Conservation (phyloP, 2,797 vertebrate genomes). For the Discoglossus pictus region DNA sequence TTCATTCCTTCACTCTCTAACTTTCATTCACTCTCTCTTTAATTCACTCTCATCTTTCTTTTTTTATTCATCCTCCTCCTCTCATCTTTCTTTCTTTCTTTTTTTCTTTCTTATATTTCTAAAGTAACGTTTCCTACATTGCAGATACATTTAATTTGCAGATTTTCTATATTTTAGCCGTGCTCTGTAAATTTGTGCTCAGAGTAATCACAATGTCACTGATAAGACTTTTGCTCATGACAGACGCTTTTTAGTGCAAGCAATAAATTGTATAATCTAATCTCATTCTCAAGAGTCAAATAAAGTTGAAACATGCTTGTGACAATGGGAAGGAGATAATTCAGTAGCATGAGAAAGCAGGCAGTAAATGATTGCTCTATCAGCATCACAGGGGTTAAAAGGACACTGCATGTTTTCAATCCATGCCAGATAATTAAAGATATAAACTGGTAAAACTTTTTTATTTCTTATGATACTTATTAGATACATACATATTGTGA, state of each 20-base stretch:
- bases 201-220: constrained; percentile 36
- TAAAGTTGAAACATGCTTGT: constrained; percentile 41
- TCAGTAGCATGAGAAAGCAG: constrained; percentile 23
- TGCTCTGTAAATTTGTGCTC: background rate
- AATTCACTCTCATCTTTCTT: too few species aligned
- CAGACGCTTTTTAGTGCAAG: constrained; percentile 37
- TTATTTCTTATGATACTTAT: too few species aligned
- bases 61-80: too few species aligned
- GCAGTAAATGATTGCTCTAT: constrained; percentile 13
- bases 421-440: too few species aligned
- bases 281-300: constrained; percentile 46
- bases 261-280: constrained; percentile 47
- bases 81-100: too few species aligned
- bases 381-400: constrained; percentile 15
- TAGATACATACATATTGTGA: too few species aligned
- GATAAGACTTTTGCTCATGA: constrained; percentile 42
- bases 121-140: too few species aligned
- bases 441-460: too few species aligned
- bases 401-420: too few species aligned
- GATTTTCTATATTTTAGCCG: background rate
- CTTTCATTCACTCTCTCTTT: too few species aligned
- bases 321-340: constrained; percentile 33
- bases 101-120: too few species aligned
- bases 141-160: background rate
- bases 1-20: too few species aligned